These are phyloP conservation scores for Zaprionus vittiger DNA, from an alignment of 1,140 invertebrate species.

Conservation along the genomic window DNA sequence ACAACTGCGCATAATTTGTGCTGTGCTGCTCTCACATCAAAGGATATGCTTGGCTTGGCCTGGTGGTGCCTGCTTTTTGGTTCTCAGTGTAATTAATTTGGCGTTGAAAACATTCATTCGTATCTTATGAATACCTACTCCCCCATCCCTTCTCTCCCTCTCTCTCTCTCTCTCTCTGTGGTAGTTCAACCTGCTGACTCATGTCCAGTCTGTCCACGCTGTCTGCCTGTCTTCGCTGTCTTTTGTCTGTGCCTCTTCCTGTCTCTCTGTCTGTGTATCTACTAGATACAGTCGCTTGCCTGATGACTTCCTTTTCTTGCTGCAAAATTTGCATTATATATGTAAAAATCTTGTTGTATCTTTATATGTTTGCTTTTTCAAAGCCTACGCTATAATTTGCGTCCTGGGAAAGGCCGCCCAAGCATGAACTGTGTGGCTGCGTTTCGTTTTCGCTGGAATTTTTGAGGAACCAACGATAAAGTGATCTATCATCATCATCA, in stretches of 20 bases:
- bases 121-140: slow-evolving; percentile 33
- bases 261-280: slow-evolving; percentile 19
- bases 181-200: slow-evolving; percentile 56
- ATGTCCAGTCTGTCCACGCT: slow-evolving; percentile 48
- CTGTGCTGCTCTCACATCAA: slow-evolving; percentile 51
- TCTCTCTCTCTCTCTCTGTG: neutral
- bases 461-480: slow-evolving; percentile 44
- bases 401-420: slow-evolving; percentile 71
- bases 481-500: slow-evolving; percentile 63
- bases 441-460: slow-evolving; percentile 68
- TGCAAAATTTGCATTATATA: slow-evolving; percentile 67
- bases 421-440: slow-evolving; percentile 56
- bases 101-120: slow-evolving; percentile 50
- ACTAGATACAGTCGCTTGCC: slow-evolving; percentile 5
- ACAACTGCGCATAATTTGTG: slow-evolving; percentile 51
- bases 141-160: neutral
- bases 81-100: slow-evolving; percentile 70
- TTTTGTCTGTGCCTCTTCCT: slow-evolving; percentile 65
- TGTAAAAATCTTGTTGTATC: slow-evolving; percentile 10
- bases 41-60: slow-evolving; percentile 72
- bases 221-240: slow-evolving; percentile 7
- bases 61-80: slow-evolving; percentile 27
- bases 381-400: slow-evolving; percentile 60
- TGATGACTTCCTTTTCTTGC: slow-evolving; percentile 57
- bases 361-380: slow-evolving; percentile 16